Evolutionary conservation across 2,113 vertebrate species (phyloP).

Genomic region (Neotoma lepida): DNA sequence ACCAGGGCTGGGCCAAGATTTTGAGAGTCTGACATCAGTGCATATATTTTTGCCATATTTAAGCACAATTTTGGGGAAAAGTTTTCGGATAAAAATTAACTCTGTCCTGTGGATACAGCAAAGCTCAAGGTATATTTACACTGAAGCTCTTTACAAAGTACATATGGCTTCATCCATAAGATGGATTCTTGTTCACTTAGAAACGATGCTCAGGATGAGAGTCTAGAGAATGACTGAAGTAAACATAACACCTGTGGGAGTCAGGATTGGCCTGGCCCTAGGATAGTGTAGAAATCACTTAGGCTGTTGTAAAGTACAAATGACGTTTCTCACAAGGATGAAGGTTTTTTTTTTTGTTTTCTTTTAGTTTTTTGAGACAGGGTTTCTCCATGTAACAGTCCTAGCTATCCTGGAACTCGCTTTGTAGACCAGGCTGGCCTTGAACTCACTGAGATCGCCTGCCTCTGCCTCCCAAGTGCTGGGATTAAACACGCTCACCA

Average conservation of each 20-base stretch:
- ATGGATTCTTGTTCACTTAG: neutral
- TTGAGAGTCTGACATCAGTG: neutral
- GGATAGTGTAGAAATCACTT: neutral
- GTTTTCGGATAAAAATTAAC: neutral
- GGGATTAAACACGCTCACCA: too few species aligned
- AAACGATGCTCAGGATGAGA: neutral
- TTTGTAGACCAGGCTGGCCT: too few species aligned
- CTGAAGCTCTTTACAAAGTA: neutral
- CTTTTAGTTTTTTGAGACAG: too few species aligned
- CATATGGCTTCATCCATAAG: neutral
- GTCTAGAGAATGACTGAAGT: neutral
- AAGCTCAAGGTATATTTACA: neutral
- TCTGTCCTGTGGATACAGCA: neutral
- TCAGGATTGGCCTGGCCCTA: neutral
- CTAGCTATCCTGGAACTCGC: too few species aligned
- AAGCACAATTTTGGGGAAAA: neutral
- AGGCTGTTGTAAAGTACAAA: neutral
- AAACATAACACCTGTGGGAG: neutral
- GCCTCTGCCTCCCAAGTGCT: too few species aligned
- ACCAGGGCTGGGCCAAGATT: neutral
- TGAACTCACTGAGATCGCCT: too few species aligned
- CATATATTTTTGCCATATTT: neutral
- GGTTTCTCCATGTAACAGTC: too few species aligned
- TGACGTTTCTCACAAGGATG: neutral
- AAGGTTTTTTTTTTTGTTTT: too few species aligned